phyloP scores from a whole-genome alignment of 1,140 invertebrate species.

The Pogonomyrmex californicus region DNA sequence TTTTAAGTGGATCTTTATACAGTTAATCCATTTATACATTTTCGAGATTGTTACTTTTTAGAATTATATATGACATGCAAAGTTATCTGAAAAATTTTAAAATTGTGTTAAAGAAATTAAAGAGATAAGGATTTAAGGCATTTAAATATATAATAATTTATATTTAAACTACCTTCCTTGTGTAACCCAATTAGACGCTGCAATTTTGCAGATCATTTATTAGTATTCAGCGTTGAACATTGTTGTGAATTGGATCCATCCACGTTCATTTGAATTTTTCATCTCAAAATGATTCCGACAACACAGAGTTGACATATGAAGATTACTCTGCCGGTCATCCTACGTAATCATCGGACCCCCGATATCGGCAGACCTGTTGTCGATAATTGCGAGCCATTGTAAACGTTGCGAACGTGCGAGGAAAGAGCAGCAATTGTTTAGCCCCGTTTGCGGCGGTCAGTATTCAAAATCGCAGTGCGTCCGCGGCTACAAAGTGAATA shows the following conservation, averaged over 20 bases:
- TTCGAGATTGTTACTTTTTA: neutral
- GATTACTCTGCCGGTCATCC: slow-evolving; percentile 8
- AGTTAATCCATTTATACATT: neutral
- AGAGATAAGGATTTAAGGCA: neutral
- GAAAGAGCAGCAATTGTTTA: slow-evolving; percentile 51
- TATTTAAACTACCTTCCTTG: neutral
- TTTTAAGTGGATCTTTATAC: neutral
- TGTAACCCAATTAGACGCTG: neutral
- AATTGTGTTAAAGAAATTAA: neutral
- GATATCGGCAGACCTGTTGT: slow-evolving; percentile 40
- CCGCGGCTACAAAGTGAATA: slow-evolving; percentile 15
- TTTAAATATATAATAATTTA: neutral
- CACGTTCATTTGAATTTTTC: slow-evolving; percentile 38
- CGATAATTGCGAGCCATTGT: slow-evolving; percentile 58
- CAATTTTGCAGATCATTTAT: slow-evolving; percentile 13
- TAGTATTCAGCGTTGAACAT: neutral
- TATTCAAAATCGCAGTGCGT: slow-evolving; percentile 44
- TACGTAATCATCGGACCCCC: slow-evolving; percentile 13
- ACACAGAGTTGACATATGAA: slow-evolving; percentile 31
- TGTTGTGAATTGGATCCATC: slow-evolving; percentile 2
- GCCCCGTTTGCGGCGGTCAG: neutral
- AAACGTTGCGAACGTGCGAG: slow-evolving; percentile 38
- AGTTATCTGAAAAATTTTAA: neutral
- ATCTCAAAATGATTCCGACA: slow-evolving; percentile 36
- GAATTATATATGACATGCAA: neutral